These are phyloP conservation scores for Andrena dorsata DNA, from an alignment of 2,888 invertebrate species.

Conservation along the genomic window DNA sequence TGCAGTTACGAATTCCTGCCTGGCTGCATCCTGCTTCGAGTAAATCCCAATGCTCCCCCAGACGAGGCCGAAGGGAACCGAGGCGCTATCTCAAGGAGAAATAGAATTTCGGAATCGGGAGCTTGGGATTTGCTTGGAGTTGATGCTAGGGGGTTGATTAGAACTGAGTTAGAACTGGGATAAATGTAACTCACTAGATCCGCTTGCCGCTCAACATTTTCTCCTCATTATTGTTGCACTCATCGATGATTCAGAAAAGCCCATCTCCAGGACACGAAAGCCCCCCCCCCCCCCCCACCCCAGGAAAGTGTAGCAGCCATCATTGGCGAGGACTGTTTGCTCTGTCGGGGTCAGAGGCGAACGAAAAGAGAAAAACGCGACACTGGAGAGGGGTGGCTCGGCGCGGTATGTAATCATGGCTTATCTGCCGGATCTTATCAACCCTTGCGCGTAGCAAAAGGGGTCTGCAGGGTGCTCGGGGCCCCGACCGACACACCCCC, in stretches of 20 bases:
- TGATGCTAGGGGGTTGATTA: too few relatives aligned
- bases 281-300: too few relatives aligned
- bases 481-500: conserved; percentile 49
- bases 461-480: conserved; percentile 75
- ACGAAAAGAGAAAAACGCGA: conserved; percentile 16
- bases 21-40: conserved; percentile 10
- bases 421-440: conserved; percentile 84
- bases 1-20: conserved; percentile 14
- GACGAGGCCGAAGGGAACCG: neutral
- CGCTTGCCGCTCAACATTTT: too few relatives aligned
- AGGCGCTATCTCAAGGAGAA: neutral
- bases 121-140: too few relatives aligned
- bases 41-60: neutral
- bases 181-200: too few relatives aligned
- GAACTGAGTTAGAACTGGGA: too few relatives aligned
- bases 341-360: conserved; percentile 43
- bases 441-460: conserved; percentile 78
- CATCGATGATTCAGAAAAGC: neutral
- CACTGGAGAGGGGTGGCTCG: conserved; percentile 30
- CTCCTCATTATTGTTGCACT: neutral
- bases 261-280: neutral
- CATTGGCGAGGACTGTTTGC: conserved; percentile 60
- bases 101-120: too few relatives aligned
- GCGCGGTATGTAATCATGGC: conserved; percentile 81
- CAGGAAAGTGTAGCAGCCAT: conserved; percentile 7